Conservation (phyloP, 30 jellyfish, hydroid and myxozoan species). For the Morbakka virulenta region DNA sequence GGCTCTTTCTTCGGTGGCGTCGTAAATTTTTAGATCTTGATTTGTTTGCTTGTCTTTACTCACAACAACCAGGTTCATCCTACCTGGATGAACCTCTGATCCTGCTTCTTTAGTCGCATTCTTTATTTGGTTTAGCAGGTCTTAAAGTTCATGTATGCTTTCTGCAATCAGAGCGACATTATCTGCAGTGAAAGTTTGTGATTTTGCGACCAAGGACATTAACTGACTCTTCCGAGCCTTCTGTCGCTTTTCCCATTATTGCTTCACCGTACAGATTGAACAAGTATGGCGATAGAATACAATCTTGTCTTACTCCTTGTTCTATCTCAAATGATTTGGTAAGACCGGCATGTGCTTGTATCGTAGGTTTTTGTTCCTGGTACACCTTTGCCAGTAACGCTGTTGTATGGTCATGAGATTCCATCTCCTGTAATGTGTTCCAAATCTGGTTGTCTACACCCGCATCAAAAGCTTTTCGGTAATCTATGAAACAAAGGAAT, state of each 20-base stretch:
- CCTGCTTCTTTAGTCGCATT: not conserved
- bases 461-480: not conserved
- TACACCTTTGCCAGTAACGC: not conserved
- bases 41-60: not conserved
- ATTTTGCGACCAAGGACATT: not conserved
- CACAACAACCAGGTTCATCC: not conserved
- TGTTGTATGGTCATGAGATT: not conserved
- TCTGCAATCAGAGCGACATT: not conserved
- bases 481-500: not conserved
- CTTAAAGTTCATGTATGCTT: not conserved
- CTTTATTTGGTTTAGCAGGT: not conserved
- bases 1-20: not conserved
- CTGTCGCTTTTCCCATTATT: not conserved
- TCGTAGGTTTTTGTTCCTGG: not conserved
- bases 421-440: not conserved
- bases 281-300: not conserved
- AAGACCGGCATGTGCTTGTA: not conserved
- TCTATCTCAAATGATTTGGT: not conserved
- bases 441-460: not conserved
- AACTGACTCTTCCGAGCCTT: not conserved
- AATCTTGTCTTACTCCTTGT: not conserved
- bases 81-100: not conserved
- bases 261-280: not conserved
- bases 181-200: not conserved
- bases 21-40: not conserved